Base-by-base conservation (phyloP, 2,113 vertebrate species). In the Nibea coibor region DNA sequence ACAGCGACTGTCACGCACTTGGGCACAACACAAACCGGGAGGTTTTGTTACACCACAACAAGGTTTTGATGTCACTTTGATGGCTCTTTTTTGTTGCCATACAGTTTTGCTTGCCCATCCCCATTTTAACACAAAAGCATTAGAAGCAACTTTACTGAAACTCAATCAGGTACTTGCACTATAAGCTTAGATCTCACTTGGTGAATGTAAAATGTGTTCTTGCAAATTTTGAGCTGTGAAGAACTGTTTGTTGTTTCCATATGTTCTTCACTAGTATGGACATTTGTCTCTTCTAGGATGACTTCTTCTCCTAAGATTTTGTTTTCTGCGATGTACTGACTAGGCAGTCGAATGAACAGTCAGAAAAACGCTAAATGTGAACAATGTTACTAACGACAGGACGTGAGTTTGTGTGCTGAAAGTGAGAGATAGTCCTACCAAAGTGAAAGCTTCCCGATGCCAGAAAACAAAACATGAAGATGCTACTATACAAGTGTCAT, bases 341-440 rank as follows among this genome's bases (percentile, higher is more conserved):
- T 50, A 51, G 62, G 28, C 31, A 74, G 22, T 2, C 58, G 12
- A 51, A 43, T 64, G 10, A 16, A 31, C 20, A 39, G 19, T 42
- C 12, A 43, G 26, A 15, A 59, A 28, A 69, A 39, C 4, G 50
- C 74, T 65, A 48, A 89, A 89, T 84, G 85, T 93, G 87, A 90
- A 86, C 39, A 62, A 14, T 75, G 50, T 45, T 77, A 12, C 28
- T 54, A 42, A 31, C 31, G 58, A 35, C 5, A 45, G 22, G 31
- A n/a, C 0, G 0, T 20, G 39, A 42, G 42, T 72, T 66, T 80
- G n/a, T 74, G 68, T 59, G 51, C 31, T 70, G 0, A 63, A 79
- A 73, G 10, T 24, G 24, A 84, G 20, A 59, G 54, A 26, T 26
- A 59, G 17, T 64, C 80, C 3, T 61, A 47, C 72, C 75, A 87